Conservation (phyloP, 2,113 vertebrate genomes). For the Orycteropus afer region DNA sequence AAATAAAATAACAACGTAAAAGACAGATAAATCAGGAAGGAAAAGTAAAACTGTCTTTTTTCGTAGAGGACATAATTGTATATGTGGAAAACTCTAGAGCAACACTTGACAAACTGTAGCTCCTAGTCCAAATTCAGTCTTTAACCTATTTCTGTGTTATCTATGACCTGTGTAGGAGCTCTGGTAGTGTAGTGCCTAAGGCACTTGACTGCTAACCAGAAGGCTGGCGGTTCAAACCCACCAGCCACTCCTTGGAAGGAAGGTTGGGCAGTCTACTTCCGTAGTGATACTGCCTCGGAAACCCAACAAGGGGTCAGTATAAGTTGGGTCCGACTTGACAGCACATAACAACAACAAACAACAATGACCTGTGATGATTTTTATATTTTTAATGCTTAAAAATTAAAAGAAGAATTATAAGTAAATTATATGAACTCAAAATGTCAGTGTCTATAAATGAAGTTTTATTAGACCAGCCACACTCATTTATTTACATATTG, state of each 20-base stretch:
- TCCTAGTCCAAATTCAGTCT: not conserved
- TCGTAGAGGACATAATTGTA: no score
- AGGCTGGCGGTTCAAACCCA: no score
- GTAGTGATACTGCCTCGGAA: no score
- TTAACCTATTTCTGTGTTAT: not conserved
- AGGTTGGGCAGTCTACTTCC: no score
- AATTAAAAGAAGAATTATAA: not conserved
- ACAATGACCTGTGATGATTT: not conserved
- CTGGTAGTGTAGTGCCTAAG: no score
- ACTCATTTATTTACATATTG: no score
- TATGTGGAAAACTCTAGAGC: not conserved
- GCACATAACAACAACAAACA: no score
- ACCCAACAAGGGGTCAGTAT: no score
- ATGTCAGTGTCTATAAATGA: not conserved
- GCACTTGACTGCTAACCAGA: no score
- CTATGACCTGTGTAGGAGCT: no score
- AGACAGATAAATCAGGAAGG: not conserved
- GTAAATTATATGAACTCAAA: not conserved
- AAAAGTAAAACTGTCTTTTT: not conserved
- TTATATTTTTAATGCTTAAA: not conserved
- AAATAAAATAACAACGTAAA: constrained; percentile 19
- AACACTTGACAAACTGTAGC: not conserved
- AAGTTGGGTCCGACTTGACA: no score
- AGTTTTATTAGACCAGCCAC: not conserved
- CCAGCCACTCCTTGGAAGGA: no score